These are phyloP conservation scores for Thysanoteuthis rhombus DNA, from an alignment of 2,888 invertebrate species.

Conservation along the genomic window DNA sequence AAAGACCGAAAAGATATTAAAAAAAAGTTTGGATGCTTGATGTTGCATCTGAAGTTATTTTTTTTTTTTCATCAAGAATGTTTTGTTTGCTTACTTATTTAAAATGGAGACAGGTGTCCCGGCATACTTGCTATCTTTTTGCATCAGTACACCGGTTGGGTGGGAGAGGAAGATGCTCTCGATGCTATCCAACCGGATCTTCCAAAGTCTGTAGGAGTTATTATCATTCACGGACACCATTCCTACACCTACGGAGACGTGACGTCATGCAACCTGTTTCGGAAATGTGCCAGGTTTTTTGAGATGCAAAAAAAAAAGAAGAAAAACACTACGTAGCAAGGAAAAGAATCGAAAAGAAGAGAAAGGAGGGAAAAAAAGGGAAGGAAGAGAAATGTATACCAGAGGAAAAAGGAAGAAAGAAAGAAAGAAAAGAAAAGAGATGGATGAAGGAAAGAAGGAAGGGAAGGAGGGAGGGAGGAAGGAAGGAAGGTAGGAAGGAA, in stretches of 20 bases:
- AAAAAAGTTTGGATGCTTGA: not conserved
- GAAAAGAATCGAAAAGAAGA: not conserved
- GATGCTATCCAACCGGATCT: slow-evolving; percentile 12
- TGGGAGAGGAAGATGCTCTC: not conserved
- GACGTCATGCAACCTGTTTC: not conserved
- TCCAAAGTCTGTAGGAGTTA: not conserved
- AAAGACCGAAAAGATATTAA: not conserved
- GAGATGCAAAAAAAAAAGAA: not conserved
- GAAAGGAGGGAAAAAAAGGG: not conserved
- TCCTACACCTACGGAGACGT: not conserved
- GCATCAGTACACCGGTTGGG: not conserved
- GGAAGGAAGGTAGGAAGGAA: not conserved
- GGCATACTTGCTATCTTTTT: not conserved
- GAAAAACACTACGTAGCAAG: too few relatives aligned
- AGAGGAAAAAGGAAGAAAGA: not conserved
- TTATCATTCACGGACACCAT: not conserved
- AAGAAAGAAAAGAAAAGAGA: not conserved
- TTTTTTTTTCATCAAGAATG: too few relatives aligned
- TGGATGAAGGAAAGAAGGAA: not conserved
- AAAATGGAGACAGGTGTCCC: not conserved
- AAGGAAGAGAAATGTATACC: not conserved
- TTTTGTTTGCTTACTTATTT: not conserved
- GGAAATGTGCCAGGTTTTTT: not conserved
- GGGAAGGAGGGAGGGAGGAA: accelerated
- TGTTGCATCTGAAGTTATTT: not conserved